Base-by-base conservation (phyloP, 2,888 invertebrate genomes). In the Chaitophorus viminalis region DNA sequence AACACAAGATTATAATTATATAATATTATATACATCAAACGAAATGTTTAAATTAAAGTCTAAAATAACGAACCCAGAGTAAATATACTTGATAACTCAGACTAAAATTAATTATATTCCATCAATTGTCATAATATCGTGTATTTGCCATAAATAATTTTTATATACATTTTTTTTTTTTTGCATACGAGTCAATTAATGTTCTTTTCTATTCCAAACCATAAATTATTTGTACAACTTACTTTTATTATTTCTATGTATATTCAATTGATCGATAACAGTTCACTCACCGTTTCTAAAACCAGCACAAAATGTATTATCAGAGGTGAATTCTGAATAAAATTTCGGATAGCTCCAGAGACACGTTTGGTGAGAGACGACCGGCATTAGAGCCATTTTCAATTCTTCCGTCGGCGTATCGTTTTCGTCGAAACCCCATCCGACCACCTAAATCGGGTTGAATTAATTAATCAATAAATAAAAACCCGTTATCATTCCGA, bases 271-370 rank as follows among this genome's bases (percentile, higher is more conserved):
- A 60, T 46, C 14, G 11, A 14, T 14, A 46, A 14, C 14, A 14
- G 11, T 60, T 77, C 3, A 81, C 89, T 89, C 91, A 92, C 92
- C 92, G 89, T 92, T 92, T 89, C 90, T 90, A 89, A 91, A 92
- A 25, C 92, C 92, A 5, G 92, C 92, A 89, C 92, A 92, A 89
- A 91, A 94, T 0, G 94, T 94, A 90, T 92, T 93, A 1, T 93
- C 92, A 0, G 93, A 93, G 0, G 93, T 93, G 90, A 94, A 94
- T 70, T 93, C 91, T 0, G 93, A 93, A 90, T 93, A 94, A 92
- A 94, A 94, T 82, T 93, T 93, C 89, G 93, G 93, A 91, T 93
- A 93, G 0, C 94, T 94, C 89, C 93, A 91, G 89, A 94, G 92
- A 91, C 94, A 94, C 14, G 93, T 93, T 90, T 93, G 92, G 89